phyloP scores from a whole-genome alignment of 2,113 vertebrate genomes.

The Scomber japonicus region DNA sequence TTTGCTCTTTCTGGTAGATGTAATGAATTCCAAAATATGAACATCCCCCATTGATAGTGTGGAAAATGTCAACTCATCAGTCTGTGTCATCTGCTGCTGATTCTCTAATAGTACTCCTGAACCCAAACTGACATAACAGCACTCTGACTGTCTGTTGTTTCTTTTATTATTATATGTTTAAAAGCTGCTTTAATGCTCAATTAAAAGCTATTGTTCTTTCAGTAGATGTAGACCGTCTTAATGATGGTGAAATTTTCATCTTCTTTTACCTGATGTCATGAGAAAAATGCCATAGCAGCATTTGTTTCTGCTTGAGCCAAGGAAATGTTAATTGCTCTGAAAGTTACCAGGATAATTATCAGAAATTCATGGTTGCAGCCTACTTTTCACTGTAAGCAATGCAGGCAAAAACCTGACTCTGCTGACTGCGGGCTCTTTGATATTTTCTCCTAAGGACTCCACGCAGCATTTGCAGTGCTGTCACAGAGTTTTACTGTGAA shows the following conservation, averaged over 20 bases:
- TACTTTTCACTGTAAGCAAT: not conserved
- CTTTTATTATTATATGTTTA: not conserved
- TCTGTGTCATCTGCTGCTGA: too few species aligned
- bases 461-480: not conserved
- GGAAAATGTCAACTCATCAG: too few species aligned
- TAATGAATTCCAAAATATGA: too few species aligned
- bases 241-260: not conserved
- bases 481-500: not conserved
- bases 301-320: conserved; percentile 2
- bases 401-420: not conserved
- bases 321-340: conserved; percentile 29
- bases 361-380: not conserved
- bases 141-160: not conserved
- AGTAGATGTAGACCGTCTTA: not conserved
- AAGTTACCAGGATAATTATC: conserved; percentile 18
- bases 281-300: conserved; percentile 9
- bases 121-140: not conserved
- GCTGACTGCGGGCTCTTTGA: conserved; percentile 15
- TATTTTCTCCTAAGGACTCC: not conserved
- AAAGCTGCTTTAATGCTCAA: not conserved
- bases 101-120: too few species aligned
- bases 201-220: not conserved
- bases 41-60: too few species aligned
- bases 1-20: too few species aligned
- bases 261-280: conserved; percentile 7